These are phyloP conservation scores for Dioctria rufipes DNA, from an alignment of 2,888 invertebrate genomes.

Conservation along the genomic window DNA sequence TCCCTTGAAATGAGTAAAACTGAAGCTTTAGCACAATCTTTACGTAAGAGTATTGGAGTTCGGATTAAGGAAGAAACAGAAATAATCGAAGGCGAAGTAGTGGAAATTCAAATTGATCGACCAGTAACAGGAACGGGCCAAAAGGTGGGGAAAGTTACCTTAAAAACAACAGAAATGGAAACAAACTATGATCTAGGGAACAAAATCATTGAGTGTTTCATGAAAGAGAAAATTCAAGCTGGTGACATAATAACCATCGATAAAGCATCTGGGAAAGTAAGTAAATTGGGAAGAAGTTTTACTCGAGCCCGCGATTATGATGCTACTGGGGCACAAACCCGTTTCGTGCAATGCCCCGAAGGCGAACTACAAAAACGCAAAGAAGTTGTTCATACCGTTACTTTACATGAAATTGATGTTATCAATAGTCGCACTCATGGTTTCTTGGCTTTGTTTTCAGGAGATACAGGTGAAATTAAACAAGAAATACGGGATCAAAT, in stretches of 20 bases:
- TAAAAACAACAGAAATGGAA: constrained; percentile 99
- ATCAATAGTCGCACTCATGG: constrained; percentile 99
- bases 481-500: constrained; percentile 98
- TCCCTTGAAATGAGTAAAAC: constrained; percentile 99
- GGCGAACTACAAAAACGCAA: constrained; percentile 98
- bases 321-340: constrained; percentile 89
- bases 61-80: constrained; percentile 98
- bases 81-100: constrained; percentile 99
- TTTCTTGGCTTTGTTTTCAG: constrained; percentile 96
- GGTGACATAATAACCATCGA: constrained; percentile 99
- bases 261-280: constrained; percentile 97
- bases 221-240: constrained; percentile 96
- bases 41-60: constrained; percentile 97
- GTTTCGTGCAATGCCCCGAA: constrained; percentile 98
- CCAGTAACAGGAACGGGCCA: constrained; percentile 90
- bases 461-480: constrained; percentile 99
- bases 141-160: constrained; percentile 89
- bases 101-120: constrained; percentile 96
- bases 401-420: constrained; percentile 99
- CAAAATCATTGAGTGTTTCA: constrained; percentile 97
- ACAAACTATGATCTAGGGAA: constrained; percentile 98
- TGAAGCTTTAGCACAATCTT: constrained; percentile 96
- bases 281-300: constrained; percentile 92
- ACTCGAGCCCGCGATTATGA: constrained; percentile 98
- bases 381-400: constrained; percentile 97